Evolutionary conservation across 2,888 invertebrate genomes (phyloP).

Genomic region (Mythimna albipuncta): DNA sequence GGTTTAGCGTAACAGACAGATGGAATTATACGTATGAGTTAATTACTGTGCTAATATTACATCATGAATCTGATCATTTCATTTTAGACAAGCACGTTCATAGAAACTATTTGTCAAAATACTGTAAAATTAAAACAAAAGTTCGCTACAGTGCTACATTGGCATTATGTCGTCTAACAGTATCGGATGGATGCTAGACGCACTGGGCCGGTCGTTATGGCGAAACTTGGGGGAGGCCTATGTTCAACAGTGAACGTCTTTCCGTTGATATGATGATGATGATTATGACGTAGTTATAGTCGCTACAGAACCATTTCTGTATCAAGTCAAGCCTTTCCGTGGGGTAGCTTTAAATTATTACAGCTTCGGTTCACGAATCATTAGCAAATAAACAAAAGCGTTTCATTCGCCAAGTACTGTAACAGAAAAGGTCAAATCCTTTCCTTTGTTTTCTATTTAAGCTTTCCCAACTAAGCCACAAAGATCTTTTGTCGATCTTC

Average conservation of each 20-base stretch:
- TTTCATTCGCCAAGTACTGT: background rate
- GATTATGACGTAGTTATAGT: too few relatives aligned
- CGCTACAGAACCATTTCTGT: background rate
- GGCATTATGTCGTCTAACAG: too few relatives aligned
- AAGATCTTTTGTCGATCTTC: constrained; percentile 39
- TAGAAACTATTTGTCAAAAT: too few relatives aligned
- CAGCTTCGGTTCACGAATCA: constrained; percentile 11
- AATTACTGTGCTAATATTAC: background rate
- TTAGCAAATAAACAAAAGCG: constrained; percentile 36
- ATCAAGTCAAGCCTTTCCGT: background rate
- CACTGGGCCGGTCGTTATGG: too few relatives aligned
- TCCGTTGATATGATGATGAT: too few relatives aligned
- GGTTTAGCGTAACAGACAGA: background rate
- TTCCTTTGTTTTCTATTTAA: constrained; percentile 20
- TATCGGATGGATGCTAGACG: too few relatives aligned
- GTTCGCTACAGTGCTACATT: too few relatives aligned
- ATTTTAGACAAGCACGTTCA: too few relatives aligned
- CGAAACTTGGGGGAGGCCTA: too few relatives aligned
- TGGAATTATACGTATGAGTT: background rate
- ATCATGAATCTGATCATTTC: background rate
- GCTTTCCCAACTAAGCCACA: constrained; percentile 7
- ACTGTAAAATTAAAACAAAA: too few relatives aligned
- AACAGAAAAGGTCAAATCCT: constrained; percentile 27
- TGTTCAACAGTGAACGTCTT: too few relatives aligned
- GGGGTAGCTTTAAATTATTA: background rate